Conservation (phyloP, 1,140 invertebrate species). For the Polypedilum vanderplanki region DNA sequence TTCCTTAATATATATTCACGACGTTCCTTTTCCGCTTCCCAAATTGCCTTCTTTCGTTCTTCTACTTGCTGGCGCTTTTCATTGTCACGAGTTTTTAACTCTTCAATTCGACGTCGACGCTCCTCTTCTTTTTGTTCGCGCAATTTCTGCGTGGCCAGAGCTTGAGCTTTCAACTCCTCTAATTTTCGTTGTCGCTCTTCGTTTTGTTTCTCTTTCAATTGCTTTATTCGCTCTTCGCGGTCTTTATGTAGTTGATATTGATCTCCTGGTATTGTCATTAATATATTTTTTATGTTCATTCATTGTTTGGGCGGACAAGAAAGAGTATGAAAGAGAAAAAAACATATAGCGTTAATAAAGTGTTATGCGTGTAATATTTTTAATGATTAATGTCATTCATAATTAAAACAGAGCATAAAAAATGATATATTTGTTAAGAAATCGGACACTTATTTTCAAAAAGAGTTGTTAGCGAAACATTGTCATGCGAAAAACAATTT, state of each 20-base stretch:
- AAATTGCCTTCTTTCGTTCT: constrained; percentile 77
- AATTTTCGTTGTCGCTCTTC: constrained; percentile 77
- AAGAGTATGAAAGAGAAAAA: not conserved
- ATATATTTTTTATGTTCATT: not conserved
- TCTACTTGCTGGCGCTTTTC: constrained; percentile 70
- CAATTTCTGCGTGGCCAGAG: constrained; percentile 76
- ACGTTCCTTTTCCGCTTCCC: constrained; percentile 75
- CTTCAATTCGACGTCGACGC: constrained; percentile 67
- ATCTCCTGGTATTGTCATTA: not conserved
- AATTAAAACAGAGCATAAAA: not conserved
- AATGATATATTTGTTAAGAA: not conserved
- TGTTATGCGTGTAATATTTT: too few species aligned
- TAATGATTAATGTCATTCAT: too few species aligned
- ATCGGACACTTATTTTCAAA: not conserved
- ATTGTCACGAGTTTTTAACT: constrained; percentile 66
- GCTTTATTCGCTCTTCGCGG: constrained; percentile 53
- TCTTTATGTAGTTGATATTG: constrained; percentile 35
- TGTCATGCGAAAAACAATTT: not conserved
- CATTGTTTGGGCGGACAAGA: not conserved
- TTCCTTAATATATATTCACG: constrained; percentile 76
- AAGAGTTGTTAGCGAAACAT: not conserved
- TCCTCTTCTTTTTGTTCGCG: constrained; percentile 82
- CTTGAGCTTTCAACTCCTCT: constrained; percentile 78
- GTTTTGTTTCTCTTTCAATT: constrained; percentile 72
- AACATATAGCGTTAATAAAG: not conserved